Evolutionary conservation across 2,888 invertebrate species (phyloP), one percentile per base, ranked within the genome.

Genomic region (Xestoiulus laeticollis): DNA sequence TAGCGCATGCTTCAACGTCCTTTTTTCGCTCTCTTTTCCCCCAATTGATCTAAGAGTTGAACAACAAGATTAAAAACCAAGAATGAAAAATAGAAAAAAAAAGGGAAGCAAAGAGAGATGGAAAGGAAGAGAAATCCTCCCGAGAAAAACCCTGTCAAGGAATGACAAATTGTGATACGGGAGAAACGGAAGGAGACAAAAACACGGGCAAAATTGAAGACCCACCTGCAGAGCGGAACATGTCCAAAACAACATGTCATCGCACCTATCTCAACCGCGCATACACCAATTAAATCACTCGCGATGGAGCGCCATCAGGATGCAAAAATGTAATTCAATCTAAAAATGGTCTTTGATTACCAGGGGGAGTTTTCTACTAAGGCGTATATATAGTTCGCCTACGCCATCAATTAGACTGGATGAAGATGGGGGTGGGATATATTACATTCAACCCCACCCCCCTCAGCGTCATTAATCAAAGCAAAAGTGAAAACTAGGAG

Each of bases 61-160:
- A 85, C 85, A 44, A 85, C 43, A 85, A 85, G 43, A 85, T 85
- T 85, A 44, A 85, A 85, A 85, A 44, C 38, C 38, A 85, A 85
- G 85, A 85, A 85, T 85, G 85, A 85, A 44, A 44, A 44, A 85
- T 85, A 85, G 44, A 85, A 44, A 85, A 84, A 84, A 22, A 38
- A 38, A 85, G 26, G 26, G 85, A 85, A 30, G 78, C 30, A 78
- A 16, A 78, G 78, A 78, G 78, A 78, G 78, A 78, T 78, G 78
- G 30, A 8, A n/a, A 30, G 30, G 26, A 14, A 30, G 78, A 78
- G 30, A 78, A 78, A 78, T 78, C 78, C 78, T 78, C 78, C 30
- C 30, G 78, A 78, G 78, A 78, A 78, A 78, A 78, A 78, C 78
- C 78, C 78, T 78, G 78, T 78, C 78, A 78, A 1, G 78, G 14